Evolutionary conservation across 2,113 vertebrate genomes (phyloP), one percentile per base, ranked within the genome.

Genomic region (Pomatostomus ruficeps): DNA sequence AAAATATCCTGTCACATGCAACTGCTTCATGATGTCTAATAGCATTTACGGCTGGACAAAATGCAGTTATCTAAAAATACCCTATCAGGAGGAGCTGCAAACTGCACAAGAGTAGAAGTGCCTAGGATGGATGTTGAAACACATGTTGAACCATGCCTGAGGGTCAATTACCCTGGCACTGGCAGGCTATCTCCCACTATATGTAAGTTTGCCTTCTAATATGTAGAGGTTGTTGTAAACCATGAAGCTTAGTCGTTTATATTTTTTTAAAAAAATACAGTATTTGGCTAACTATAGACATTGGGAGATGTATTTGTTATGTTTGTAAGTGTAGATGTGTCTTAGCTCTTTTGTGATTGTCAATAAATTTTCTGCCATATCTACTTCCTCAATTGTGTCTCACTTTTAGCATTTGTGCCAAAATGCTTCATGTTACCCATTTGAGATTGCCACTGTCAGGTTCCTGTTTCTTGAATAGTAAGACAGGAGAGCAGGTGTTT

Each of bases 261-360:
- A 9, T 4, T 58, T 74, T 57, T 66, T 31, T 8, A 35, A 6
- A 20, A 51, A 71, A 82, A n/a, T 4, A 19, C 15, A 22, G 8
- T 43, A 36, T 76, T 82, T 73, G 38, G 26, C 46, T 77, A 51
- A 17, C 54, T 52, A 35, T 7, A 36, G 57, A n/a, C 15, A 35
- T 46, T 7, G 23, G 6, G 28, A 35, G 11, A 49, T 73, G 8
- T 35, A 35, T 62, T 46, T 85, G 6, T 58, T 52, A 12, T 6
- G 24, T 45, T 87, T 0, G 0, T 29, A 45, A 42, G 7, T 14
- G 8, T 28, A 55, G 12, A 33, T 72, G 12, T n/a, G 5, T 73
- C 67, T 65, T 46, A 81, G 33, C 20, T 58, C 7, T 35, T 78
- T 57, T 58, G 22, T 73, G 22, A 78, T 54, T 65, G 19, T 84